Base-by-base conservation (phyloP, 2,113 vertebrate genomes). In the Chascanopsetta lugubris region DNA sequence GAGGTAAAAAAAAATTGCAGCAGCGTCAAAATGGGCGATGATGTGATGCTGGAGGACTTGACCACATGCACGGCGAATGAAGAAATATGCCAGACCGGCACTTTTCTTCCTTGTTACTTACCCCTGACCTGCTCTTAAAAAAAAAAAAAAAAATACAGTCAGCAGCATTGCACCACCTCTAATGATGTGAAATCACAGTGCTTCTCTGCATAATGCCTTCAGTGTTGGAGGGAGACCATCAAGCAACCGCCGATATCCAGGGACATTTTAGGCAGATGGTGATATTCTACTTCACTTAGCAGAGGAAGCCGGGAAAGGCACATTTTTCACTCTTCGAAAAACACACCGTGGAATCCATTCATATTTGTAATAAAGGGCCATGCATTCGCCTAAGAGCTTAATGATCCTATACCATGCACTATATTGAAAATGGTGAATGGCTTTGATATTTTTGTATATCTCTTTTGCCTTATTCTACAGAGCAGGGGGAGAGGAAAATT, bases 151-250 rank as follows among this genome's bases (percentile, higher is more conserved):
- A 87, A 76, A 80, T 80, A 76, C 18, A 75, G 88, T 89, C 88
- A 90, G 87, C 89, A 88, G 75, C 85, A 87, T 63, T 77, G 63
- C 71, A 76, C 40, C 22, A 26, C 56, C 62, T 75, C 71, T 88
- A 87, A 90, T 85, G 83, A 90, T 83, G 79, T 83, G 79, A 88
- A 83, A 85, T 90, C 85, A 72, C 81, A 74, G 74, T 63, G 80
- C 72, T 77, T 90, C 78, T 56, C 77, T 83, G 84, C 82, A 84
- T 86, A 88, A 82, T 84, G 70, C 63, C 74, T 69, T 69, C 48
- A 80, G 54, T 72, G 71, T 67, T 79, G 60, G 60, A n/a, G 54
- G 57, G 75, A 80, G 49, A 73, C 58, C 63, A 80, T 87, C 82
- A 77, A 87, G 82, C 76, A n/a, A 65, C 66, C 34, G 38, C 64